These are phyloP conservation scores for Rhynchophorus ferrugineus DNA, from an alignment of 1,140 invertebrate species.

Conservation along the genomic window DNA sequence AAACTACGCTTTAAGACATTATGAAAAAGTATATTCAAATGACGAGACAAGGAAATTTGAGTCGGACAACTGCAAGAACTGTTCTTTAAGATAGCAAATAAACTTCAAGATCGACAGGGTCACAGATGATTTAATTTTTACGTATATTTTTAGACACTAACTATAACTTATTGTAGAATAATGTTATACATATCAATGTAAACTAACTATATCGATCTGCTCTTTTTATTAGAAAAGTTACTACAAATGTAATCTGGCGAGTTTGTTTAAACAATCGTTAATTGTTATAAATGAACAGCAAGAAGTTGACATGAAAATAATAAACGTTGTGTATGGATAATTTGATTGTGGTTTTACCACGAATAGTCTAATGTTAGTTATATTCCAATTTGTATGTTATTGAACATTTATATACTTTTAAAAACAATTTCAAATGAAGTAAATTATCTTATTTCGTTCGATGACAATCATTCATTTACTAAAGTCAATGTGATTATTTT, in stretches of 20 bases:
- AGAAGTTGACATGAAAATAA: background rate
- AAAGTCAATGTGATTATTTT: too few species aligned
- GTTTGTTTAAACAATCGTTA: background rate
- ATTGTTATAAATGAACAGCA: background rate
- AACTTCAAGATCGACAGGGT: conserved; percentile 31
- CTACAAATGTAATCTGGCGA: background rate
- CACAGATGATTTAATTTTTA: conserved; percentile 25
- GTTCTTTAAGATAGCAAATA: background rate
- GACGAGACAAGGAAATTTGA: background rate
- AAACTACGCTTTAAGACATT: conserved; percentile 26
- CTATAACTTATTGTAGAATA: conserved; percentile 12
- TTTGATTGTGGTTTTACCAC: too few species aligned
- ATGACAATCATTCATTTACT: too few species aligned
- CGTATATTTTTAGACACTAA: conserved; percentile 12
- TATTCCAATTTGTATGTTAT: too few species aligned
- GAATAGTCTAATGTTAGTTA: too few species aligned
- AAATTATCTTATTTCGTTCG: too few species aligned
- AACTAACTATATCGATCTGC: conserved; percentile 13
- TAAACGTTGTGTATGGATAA: too few species aligned
- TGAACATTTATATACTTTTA: too few species aligned
- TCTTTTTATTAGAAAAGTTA: too few species aligned
- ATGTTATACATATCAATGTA: conserved; percentile 29
- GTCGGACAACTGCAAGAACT: background rate
- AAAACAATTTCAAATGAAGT: too few species aligned
- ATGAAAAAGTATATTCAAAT: conserved; percentile 3